Evolutionary conservation across 2,113 vertebrate genomes (phyloP), one percentile per base, ranked within the genome.

Genomic region (Dunckerocampus dactyliophorus): DNA sequence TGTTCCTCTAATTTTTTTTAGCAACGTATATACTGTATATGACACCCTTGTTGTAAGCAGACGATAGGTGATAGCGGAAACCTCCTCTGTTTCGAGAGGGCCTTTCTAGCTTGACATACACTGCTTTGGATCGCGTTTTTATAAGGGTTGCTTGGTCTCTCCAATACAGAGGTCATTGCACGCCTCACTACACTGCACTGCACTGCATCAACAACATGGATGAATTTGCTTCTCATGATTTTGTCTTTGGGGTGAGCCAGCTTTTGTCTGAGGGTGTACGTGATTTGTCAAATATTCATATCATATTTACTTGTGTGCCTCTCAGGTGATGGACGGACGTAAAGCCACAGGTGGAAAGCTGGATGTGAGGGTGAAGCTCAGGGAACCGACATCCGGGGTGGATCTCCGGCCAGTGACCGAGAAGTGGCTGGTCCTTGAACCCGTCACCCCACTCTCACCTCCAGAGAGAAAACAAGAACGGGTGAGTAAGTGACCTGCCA

Each of bases 361-460:
- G 71, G 94, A 96, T 62, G 93, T 96, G 74, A 88, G 84, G 47
- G 92, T 94, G 37, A 91, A 92, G 62, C 89, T 96, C 52, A 81
- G 93, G 42, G 94, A 97, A 72, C 95, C 94, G 0, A 81, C 96
- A 48, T 87, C 90, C 0, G 90, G 93, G 3, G 90, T 82, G 10
- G 93, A 97, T 37, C 75, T 95, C 24, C 93, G 93, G 73, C 87
- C 88, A 0, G 82, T 85, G 3, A 95, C 93, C 0, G 94, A 97
- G 85, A 92, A 92, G 72, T 96, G 95, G 95, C 85, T 95, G 58
- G 91, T 93, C 47, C 81, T 97, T 0, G 90, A 94, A 34, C 90
- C 92, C 0, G 59, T 87, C 21, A 31, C 68, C 8, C 50, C 58
- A 62, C 73, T 86, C 78, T 62, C 82, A 39, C 67, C 65, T 76